phyloP scores from a whole-genome alignment of 2,888 invertebrate species.

The Baccha elongata region DNA sequence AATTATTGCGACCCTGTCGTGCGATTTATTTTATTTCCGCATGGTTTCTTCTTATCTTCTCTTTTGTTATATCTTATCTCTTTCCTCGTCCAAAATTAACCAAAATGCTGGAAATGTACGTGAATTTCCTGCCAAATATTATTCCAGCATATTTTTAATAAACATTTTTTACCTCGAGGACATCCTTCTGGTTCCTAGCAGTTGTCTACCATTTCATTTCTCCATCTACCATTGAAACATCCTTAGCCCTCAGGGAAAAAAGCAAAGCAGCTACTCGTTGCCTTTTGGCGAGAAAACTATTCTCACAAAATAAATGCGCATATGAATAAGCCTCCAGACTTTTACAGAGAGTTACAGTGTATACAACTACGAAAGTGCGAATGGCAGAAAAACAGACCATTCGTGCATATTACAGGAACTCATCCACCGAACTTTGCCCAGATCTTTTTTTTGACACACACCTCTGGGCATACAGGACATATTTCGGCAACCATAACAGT shows the following conservation, averaged over 20 bases:
- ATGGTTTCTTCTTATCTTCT: background rate
- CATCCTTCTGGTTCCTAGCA: too few species aligned
- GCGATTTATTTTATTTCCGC: background rate
- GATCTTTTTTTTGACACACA: background rate
- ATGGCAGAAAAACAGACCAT: conserved; percentile 8
- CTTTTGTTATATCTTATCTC: background rate
- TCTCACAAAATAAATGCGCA: conserved; percentile 48
- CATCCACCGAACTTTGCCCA: background rate
- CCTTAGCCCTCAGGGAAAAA: background rate
- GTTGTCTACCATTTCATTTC: too few species aligned
- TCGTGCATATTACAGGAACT: conserved; percentile 46
- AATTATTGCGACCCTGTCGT: too few species aligned
- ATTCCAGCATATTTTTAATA: background rate
- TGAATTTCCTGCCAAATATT: conserved; percentile 26
- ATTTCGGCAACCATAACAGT: conserved; percentile 44
- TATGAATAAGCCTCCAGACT: conserved; percentile 50
- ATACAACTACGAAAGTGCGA: background rate
- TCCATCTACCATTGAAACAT: conserved; percentile 9
- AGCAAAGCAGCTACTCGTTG: conserved; percentile 13
- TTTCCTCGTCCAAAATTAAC: conserved; percentile 7
- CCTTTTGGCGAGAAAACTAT: conserved; percentile 40
- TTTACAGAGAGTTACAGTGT: conserved; percentile 10
- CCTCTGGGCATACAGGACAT: conserved; percentile 31
- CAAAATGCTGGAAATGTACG: conserved; percentile 9
- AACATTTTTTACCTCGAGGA: background rate